Evolutionary conservation across 2,113 vertebrate genomes (phyloP).

Genomic region (Sceloporus tristichus): DNA sequence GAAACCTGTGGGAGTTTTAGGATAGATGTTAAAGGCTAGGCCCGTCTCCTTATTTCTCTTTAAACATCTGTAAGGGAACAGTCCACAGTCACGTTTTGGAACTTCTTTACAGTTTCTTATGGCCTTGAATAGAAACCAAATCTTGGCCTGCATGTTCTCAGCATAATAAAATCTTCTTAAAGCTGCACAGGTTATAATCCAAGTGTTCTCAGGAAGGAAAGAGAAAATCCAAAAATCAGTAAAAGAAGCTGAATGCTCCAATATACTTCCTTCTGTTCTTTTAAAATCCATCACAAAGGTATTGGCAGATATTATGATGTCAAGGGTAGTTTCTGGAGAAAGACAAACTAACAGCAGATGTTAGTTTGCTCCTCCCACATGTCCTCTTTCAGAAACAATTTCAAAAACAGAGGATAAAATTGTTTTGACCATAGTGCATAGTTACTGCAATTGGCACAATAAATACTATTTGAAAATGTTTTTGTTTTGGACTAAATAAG

Average conservation of each 20-base stretch:
- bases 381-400: neutral
- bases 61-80: neutral
- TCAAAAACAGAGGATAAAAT: constrained; percentile 25
- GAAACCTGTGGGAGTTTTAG: neutral
- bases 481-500: constrained; percentile 32
- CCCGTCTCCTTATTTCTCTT: neutral
- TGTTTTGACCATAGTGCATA: constrained; percentile 27
- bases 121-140: neutral
- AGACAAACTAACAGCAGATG: neutral
- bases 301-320: neutral
- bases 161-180: neutral
- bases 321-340: constrained; percentile 37
- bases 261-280: neutral
- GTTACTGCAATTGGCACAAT: constrained; percentile 8
- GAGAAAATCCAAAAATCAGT: neutral
- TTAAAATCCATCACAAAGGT: neutral
- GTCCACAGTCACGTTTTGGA: neutral
- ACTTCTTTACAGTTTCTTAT: neutral
- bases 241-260: neutral
- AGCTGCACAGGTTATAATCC: neutral
- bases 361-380: neutral
- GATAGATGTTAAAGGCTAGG: neutral
- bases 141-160: neutral
- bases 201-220: neutral
- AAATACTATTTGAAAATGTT: constrained; percentile 25